Evolutionary conservation across 2,888 invertebrate genomes (phyloP), one percentile per base, ranked within the genome.

Genomic region (Drosophila meridiana): DNA sequence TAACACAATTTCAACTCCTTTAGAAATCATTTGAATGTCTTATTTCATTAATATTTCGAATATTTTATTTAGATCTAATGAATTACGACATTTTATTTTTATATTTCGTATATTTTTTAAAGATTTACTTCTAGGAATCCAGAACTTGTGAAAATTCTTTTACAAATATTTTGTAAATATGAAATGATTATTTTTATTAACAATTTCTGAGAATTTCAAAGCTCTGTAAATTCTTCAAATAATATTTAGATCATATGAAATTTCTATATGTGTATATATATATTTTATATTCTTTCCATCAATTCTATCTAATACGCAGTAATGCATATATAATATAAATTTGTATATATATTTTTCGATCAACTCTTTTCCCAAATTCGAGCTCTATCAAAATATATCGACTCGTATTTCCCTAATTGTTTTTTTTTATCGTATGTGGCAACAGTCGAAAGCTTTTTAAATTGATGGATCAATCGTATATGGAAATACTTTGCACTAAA

Each of bases 381-480:
- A 32, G 8, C 50, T 50, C n/a, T n/a, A 50, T 34, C 34, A 52
- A 34, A 36, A 52, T 52, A 36, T 52, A 52, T 36, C 36, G 36
- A 36, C 34, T 34, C 34, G 36, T 50, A 26, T 50, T 55, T 45
- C 47, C 48, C 26, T 55, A 60, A 32, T 65, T 47, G 28, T 53
- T 30, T 50, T 43, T 55, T 69, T 73, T 55, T 73, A 66, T 73
- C 57, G 55, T 34, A 40, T 61, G 63, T 73, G 80, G 70, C 53
- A 80, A 82, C 69, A 65, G 71, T 52, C 50, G n/a, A 61, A 78
- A 77, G 82, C 75, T 76, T 84, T 87, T 87, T 73, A 77, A 78
- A 78, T 89, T 87, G 75, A 73, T 82, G 71, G 72, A 79, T 87
- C 74, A 74, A 79, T 78, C 69, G 57, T 28, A 48, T 62, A 78